Base-by-base conservation (phyloP, 2,888 invertebrate species). In the Melieria omissa region DNA sequence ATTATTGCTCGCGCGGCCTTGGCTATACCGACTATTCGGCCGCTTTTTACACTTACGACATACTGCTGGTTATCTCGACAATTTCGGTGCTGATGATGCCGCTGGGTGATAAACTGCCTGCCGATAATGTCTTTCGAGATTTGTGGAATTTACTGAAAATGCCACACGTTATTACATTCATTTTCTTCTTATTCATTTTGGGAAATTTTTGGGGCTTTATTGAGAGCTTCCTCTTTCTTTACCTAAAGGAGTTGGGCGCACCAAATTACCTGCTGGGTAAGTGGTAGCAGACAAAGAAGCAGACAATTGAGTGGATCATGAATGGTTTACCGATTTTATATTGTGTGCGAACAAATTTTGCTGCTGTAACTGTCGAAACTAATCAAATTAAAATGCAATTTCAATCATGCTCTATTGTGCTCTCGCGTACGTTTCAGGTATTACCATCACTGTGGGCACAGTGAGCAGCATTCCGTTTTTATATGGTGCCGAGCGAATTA, bases 201-300 rank as follows among this genome's bases (percentile, higher is more conserved):
- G 96, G 96, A 73, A 93, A 94, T 81, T 91, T 95, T 84, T 95
- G 94, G 92, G 96, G 96, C 46, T 95, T 95, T 86, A 94, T 96
- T 70, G 96, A 96, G 86, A 94, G 94, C 66, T 96, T 94, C 84
- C 88, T 96, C 47, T 96, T 95, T 85, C 90, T 95, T 82, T 96
- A 94, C 85, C 89, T 96, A 75, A 93, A 93, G 86, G 95, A 95
- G 85, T 88, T 95, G 75, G 93, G 94, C 16, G 94, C 95, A 65
- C 93, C 94, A 0, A 95, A 93, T 86, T 94, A 93, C 84, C 88
- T 95, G 74, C 87, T 95, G 65, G 95, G 95, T 92, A 87, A 88
- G 89, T 81, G 49, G 12, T 16, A 46, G 42, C 10, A 45, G 44
- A 9, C n/a, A 42, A 52, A 44, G 1, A 29, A 29, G 29, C 29